Percentiles rank a stretch among this genome's conserved stretches.
These are phyloP conservation scores for Lasioglossum oenotherae DNA, from an alignment of 2,888 invertebrate species.

Conservation along the genomic window DNA sequence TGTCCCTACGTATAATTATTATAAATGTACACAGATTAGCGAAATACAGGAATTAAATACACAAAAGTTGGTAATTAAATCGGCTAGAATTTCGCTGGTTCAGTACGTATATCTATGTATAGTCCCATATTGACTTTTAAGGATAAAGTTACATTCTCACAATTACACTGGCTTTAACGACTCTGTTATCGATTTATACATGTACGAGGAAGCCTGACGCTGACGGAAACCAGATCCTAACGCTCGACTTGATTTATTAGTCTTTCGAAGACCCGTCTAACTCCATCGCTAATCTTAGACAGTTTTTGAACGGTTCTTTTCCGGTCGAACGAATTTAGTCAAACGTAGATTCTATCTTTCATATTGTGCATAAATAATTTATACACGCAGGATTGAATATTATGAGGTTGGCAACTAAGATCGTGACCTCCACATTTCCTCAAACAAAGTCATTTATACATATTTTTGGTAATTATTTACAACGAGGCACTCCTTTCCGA, in stretches of 20 bases:
- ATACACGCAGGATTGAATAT: neutral
- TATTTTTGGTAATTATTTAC: too few species aligned
- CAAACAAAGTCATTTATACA: too few species aligned
- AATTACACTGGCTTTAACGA: constrained; percentile 47
- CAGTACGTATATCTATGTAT: neutral
- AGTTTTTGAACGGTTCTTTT: constrained; percentile 22
- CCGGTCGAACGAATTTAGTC: neutral
- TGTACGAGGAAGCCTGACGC: constrained; percentile 42
- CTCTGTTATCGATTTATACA: constrained; percentile 51
- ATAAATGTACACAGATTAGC: neutral
- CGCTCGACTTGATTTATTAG: constrained; percentile 47
- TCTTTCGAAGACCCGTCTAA: constrained; percentile 41
- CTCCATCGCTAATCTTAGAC: constrained; percentile 40
- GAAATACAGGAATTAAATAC: neutral
- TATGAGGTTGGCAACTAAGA: too few species aligned
- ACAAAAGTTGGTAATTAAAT: neutral
- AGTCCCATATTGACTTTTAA: constrained; percentile 21
- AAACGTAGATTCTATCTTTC: neutral
- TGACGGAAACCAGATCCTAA: constrained; percentile 54
- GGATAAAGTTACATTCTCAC: constrained; percentile 38
- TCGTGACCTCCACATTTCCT: too few species aligned
- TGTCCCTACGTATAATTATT: neutral
- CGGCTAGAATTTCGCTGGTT: neutral
- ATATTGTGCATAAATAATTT: neutral
- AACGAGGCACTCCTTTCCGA: too few species aligned